Conservation (phyloP, 2,797 vertebrate species). For the Diplodus sargus region DNA sequence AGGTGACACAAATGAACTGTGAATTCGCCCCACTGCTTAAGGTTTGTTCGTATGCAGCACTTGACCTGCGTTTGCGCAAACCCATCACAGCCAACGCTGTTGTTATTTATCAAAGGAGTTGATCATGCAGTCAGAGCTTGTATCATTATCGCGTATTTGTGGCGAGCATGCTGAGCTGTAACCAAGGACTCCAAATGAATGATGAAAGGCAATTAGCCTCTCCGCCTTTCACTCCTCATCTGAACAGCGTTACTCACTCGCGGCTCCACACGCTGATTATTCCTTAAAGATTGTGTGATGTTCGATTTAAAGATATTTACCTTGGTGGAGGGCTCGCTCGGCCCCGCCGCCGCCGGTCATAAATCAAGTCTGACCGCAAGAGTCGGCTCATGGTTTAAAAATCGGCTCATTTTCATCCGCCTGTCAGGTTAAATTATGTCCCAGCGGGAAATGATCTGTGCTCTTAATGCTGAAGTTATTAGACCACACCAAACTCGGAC, state of each 20-base stretch:
- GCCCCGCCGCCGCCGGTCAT: conserved; percentile 25
- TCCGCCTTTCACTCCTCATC: conserved; percentile 12
- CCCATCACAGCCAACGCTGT: conserved; percentile 21
- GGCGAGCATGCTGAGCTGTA: conserved; percentile 47
- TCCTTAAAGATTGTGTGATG: conserved; percentile 32
- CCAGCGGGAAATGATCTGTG: conserved; percentile 11
- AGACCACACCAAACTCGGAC: conserved; percentile 12
- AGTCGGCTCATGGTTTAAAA: conserved; percentile 27
- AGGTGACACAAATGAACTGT: conserved; percentile 21
- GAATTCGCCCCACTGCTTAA: conserved; percentile 9
- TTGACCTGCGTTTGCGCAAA: conserved; percentile 10
- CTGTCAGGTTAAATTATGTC: conserved; percentile 45
- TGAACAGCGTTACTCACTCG: conserved; percentile 26
- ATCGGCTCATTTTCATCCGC: conserved; percentile 30
- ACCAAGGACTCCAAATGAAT: conserved; percentile 54
- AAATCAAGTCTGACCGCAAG: conserved; percentile 44
- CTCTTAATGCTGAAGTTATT: conserved; percentile 29
- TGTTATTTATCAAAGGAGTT: conserved; percentile 60
- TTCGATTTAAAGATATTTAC: conserved; percentile 47
- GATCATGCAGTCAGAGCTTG: conserved; percentile 47
- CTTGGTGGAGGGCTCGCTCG: conserved; percentile 10
- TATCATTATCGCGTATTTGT: conserved; percentile 53
- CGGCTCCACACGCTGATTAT: conserved; percentile 21
- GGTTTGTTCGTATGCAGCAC: conserved; percentile 23
- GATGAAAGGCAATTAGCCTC: conserved; percentile 66